A percentile compares a stretch with the other conserved stretches of the same genome.
Conservation (phyloP, 23 tunicate species). For the Phallusia fumigata region DNA sequence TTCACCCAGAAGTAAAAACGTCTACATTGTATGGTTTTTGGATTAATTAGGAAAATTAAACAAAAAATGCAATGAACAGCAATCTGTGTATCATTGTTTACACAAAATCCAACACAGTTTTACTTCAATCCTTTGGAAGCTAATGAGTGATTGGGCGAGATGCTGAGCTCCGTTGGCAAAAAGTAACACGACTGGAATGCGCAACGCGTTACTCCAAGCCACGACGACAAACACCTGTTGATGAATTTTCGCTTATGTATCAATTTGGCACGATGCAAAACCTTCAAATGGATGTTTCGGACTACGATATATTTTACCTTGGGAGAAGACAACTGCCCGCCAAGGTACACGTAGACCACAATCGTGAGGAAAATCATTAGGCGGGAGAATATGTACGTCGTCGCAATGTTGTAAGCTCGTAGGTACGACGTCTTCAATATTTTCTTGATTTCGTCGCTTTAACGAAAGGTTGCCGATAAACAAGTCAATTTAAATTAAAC, state of each 20-base stretch:
- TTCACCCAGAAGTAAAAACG: slow-evolving; percentile 19
- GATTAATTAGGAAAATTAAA: too few relatives aligned
- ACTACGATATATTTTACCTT: slow-evolving; percentile 4
- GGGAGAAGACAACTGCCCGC: slow-evolving; percentile 46
- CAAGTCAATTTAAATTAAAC: background rate
- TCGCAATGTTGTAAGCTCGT: slow-evolving; percentile 50
- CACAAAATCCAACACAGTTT: too few relatives aligned
- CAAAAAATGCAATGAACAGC: too few relatives aligned
- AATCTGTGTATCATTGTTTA: too few relatives aligned
- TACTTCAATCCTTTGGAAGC: slow-evolving; percentile 58
- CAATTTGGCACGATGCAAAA: background rate
- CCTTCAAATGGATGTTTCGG: background rate
- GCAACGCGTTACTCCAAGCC: slow-evolving; percentile 49
- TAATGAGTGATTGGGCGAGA: slow-evolving; percentile 45
- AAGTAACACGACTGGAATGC: slow-evolving; percentile 40
- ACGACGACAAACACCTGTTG: slow-evolving; percentile 52
- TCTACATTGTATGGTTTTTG: background rate
- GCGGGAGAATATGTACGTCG: slow-evolving; percentile 21
- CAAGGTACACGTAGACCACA: slow-evolving; percentile 27
- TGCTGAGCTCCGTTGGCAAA: slow-evolving; percentile 55
- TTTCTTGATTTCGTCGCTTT: slow-evolving; percentile 48
- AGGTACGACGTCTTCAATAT: slow-evolving; percentile 37
- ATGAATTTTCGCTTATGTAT: background rate
- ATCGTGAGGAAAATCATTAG: slow-evolving; percentile 43
- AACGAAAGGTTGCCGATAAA: background rate